Base-by-base conservation (phyloP, 2,888 invertebrate genomes). In the Plagodis dolabraria region DNA sequence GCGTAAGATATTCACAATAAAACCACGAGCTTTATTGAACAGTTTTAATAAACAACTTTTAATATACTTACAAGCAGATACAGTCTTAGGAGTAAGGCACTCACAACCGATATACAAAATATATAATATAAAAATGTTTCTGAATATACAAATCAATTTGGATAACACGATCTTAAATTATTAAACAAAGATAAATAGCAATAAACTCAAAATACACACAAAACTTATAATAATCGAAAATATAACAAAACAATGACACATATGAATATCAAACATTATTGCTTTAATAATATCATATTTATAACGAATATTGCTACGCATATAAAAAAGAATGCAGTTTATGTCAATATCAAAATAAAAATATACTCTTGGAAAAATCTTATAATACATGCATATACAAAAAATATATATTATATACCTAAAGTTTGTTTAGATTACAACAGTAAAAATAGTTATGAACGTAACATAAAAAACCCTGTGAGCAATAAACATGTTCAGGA, bases 31-130 rank as follows among this genome's bases (percentile, higher is more conserved):
- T 43, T 33, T 22, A 33, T n/a, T 44, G 33, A 61, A 61, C 56
- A 53, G 63, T 72, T 79, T 84, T 82, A 85, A 82, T 83, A 70
- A 87, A 86, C 82, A 85, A 82, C 64, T 44, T 57, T 70, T 64
- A 70, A 70, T 70, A 79, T 55, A 40, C 7, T 36, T 36, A 76
- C 75, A 73, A 75, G 79, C 77, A 86, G 43, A 48, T 57, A 88
- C 86, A 90, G 86, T 89, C 85, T 87, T 74, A 74, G 68, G 72
- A 71, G 69, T 71, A 76, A 81, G 77, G 76, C 77, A 83, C 81
- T 80, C 84, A 85, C 86, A 86, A 86, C 82, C 79, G 72, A 72
- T 65, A 64, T 33, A 53, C 45, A 46, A 46, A 36, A 43, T 33
- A 42, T 10, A 40, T 10, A 40, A 40, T 38, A 56, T 53, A 43